A percentile compares a stretch with the other conserved stretches of the same genome.
phyloP scores from a whole-genome alignment of 2,113 vertebrate genomes.

The Clarias magur region DNA sequence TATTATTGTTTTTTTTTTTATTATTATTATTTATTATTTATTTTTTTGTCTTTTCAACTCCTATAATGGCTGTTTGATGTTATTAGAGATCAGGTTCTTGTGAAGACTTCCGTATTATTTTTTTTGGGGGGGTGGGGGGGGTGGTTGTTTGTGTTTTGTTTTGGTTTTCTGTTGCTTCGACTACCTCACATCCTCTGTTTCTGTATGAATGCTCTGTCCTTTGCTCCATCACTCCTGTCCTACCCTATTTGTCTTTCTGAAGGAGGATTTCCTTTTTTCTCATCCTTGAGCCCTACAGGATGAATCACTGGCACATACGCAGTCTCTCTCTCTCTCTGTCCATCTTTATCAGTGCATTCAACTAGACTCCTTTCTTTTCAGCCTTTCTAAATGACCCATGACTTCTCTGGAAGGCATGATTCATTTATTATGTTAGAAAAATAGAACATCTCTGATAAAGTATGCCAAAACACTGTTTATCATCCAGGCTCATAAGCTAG shows the following conservation, averaged over 20 bases:
- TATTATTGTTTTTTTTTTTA: not conserved
- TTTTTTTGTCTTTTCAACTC: not conserved
- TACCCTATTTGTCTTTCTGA: conserved; percentile 14
- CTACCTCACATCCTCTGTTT: not conserved
- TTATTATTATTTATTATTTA: no score
- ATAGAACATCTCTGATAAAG: not conserved
- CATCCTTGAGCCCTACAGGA: conserved; percentile 23
- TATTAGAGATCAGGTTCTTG: conserved; percentile 31
- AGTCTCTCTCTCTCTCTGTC: not conserved
- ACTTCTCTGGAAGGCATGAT: conserved; percentile 14
- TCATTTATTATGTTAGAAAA: conserved; percentile 21
- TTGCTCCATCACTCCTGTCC: not conserved
- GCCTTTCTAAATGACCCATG: not conserved
- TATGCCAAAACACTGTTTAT: not conserved
- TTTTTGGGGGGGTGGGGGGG: no score
- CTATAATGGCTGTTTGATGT: conserved; percentile 11
- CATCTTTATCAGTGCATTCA: not conserved
- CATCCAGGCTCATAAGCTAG: not conserved
- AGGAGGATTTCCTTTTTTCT: conserved; percentile 3
- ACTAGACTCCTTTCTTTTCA: not conserved
- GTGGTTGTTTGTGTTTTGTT: not conserved
- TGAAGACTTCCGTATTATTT: no score
- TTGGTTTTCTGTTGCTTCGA: not conserved
- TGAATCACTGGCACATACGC: conserved; percentile 27
- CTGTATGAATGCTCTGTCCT: conserved; percentile 22